These are phyloP conservation scores for Ceuthmochares aereus DNA, from an alignment of 2,113 vertebrate genomes.

Conservation along the genomic window DNA sequence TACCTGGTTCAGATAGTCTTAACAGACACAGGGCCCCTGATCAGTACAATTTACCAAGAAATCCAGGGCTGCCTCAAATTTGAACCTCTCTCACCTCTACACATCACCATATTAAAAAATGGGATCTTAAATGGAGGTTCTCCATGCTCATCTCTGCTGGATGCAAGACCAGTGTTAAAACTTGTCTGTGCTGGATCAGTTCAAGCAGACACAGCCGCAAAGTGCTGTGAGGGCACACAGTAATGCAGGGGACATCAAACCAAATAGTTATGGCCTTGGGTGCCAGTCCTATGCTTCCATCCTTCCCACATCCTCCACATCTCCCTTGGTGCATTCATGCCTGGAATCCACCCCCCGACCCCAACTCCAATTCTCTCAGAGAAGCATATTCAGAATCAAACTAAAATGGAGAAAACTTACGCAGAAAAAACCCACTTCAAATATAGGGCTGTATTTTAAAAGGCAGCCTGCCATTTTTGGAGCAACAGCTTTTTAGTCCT, in stretches of 20 bases:
- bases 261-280: not conserved
- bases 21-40: not conserved
- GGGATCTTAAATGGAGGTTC: not conserved
- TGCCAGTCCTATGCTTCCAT: not conserved
- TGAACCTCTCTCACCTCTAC: not conserved
- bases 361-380: not conserved
- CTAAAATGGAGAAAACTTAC: not conserved
- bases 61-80: not conserved
- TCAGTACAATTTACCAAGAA: accelerated
- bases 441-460: not conserved
- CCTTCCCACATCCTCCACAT: accelerated
- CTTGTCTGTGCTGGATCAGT: accelerated
- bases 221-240: not conserved
- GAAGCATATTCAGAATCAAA: not conserved
- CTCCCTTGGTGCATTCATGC: not conserved
- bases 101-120: not conserved
- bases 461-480: conserved; percentile 38
- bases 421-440: not conserved
- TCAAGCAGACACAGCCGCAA: not conserved
- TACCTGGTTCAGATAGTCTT: not conserved
- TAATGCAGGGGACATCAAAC: accelerated
- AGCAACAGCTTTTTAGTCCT: conserved; percentile 52
- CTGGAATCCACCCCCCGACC: not conserved
- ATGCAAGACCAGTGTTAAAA: not conserved
- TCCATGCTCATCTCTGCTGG: not conserved